Base-by-base conservation (phyloP, 2,888 invertebrate species). In the Scotopteryx bipunctaria region DNA sequence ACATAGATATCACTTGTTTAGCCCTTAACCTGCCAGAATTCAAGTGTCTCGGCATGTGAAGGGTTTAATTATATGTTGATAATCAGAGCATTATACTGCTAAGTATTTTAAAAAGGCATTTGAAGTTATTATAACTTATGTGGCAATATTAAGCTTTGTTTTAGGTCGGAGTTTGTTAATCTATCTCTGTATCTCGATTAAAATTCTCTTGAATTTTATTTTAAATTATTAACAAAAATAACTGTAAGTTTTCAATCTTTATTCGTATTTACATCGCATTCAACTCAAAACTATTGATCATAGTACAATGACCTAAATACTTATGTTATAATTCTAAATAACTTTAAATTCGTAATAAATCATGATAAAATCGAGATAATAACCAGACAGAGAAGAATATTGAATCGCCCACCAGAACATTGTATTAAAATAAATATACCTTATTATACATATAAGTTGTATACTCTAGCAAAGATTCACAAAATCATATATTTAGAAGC, bases 331-430 rank as follows among this genome's bases (percentile, higher is more conserved):
- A n/a, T 69, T 69, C 71, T 78, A 71, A 73, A 73, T 71, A 76
- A 69, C 70, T 67, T 70, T 80, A 76, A 81, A 82, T 81, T 83
- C 81, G 78, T 77, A 74, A 76, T 64, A 76, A 81, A 78, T 75
- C 69, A 71, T 75, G 67, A 66, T 55, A 59, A 66, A 64, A 45
- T 61, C 55, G 66, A 55, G 64, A 64, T 68, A 61, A 68, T 52
- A 61, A 61, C 55, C 59, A 66, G 62, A 69, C 63, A 66, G 61
- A 64, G 40, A 63, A 51, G 49, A 9, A n/a, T n/a, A 50, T 40
- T 15, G 35, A 46, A 53, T 42, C 46, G 57, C 56, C 59, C 32
- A 33, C 41, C 50, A 67, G 69, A 44, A 46, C 21, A 57, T 63
- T 64, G 71, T 76, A 66, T 57, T 70, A 67, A 78, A 80, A 76